phyloP scores from a whole-genome alignment of 1,140 invertebrate species.

The Myzus persicae region DNA sequence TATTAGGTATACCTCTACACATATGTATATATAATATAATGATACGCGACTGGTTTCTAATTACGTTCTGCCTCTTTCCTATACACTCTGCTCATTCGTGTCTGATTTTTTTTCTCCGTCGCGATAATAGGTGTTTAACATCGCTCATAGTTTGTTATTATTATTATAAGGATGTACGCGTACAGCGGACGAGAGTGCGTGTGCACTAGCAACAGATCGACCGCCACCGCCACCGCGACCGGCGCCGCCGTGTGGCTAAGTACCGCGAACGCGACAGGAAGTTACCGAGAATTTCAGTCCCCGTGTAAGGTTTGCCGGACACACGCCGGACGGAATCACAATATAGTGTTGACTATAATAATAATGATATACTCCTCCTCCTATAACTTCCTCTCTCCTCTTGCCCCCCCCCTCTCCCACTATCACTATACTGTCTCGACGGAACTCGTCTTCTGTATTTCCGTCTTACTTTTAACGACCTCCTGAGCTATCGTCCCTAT shows the following conservation, averaged over 20 bases:
- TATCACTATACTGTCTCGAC: background rate
- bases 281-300: slow-evolving; percentile 32
- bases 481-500: background rate
- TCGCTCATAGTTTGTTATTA: background rate
- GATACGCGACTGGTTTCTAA: slow-evolving; percentile 50
- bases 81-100: background rate
- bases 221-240: background rate
- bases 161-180: background rate
- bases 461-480: slow-evolving; percentile 4
- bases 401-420: background rate
- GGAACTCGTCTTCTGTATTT: background rate
- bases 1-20: background rate
- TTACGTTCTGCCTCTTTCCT: background rate
- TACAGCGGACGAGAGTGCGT: background rate
- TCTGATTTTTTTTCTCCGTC: background rate
- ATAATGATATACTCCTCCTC: background rate
- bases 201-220: background rate
- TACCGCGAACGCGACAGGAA: slow-evolving; percentile 23
- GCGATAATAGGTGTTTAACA: slow-evolving; percentile 36
- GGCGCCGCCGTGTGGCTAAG: background rate
- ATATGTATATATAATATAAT: background rate
- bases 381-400: background rate
- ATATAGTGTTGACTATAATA: background rate
- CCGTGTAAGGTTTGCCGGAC: slow-evolving; percentile 42
- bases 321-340: slow-evolving; percentile 28